Evolutionary conservation across 2,888 invertebrate species (phyloP), one percentile per base, ranked within the genome.

Genomic region (Tromatobia lineatoria): DNA sequence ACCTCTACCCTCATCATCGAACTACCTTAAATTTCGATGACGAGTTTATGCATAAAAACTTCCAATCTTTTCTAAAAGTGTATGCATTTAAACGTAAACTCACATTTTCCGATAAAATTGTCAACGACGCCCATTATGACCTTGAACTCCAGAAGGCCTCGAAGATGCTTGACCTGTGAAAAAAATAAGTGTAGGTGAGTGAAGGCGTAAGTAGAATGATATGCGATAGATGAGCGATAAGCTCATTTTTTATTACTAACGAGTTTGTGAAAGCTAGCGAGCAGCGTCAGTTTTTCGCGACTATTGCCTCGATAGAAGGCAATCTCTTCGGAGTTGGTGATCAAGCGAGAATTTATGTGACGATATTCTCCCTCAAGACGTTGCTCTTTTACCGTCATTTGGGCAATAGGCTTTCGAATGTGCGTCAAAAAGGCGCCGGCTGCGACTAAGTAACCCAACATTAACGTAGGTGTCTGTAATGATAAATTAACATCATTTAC

Each of bases 341-440:
- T 99, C 42, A 99, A 95, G 71, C 99, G 95, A 2, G 99, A 98
- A 94, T 99, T 99, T 45, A 99, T 98, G 92, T 98, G 99, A 92
- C 99, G 96, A 94, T 98, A 99, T 95, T 99, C 99, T 75, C 99
- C 99, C 94, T 99, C 99, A n/a, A 99, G 94, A 93, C 98, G 98
- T 94, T 99, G 99, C 93, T 99, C 99, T 84, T 96, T 96, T 0
- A 99, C 98, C 0, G 99, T 99, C 94, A 99, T 95, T 67, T 96
- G 95, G 1, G 95, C 95, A 85, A 98, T 97, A 0, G 99, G 99
- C 89, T 96, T 96, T 86, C 99, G 95, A 77, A 99, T 94, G 90
- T 97, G 96, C 0, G 99, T 99, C 77, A 99, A 94, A 84, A 98
- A 94, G 3, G 97, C 94, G 76, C 99, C 99, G 70, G 99, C 98